Conservation (phyloP, 2,113 vertebrate genomes). For the Microtus montanus region DNA sequence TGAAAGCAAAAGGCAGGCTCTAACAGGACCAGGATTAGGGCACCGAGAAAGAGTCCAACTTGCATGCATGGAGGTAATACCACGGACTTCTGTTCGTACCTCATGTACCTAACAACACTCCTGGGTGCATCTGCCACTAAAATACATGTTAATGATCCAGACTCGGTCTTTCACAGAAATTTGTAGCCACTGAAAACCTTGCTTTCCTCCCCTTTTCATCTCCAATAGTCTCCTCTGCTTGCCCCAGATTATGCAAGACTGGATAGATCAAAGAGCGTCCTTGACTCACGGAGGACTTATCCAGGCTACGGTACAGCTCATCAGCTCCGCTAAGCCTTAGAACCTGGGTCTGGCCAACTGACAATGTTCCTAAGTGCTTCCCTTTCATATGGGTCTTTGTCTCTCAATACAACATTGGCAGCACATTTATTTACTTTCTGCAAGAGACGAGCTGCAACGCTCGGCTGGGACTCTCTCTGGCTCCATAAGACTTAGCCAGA, state of each 20-base stretch:
- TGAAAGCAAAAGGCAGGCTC: not conserved
- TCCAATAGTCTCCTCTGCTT: not conserved
- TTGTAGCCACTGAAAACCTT: not conserved
- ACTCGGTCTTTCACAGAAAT: not conserved
- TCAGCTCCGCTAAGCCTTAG: not conserved
- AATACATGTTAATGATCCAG: not conserved
- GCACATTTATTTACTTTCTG: constrained; percentile 71
- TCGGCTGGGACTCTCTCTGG: constrained; percentile 56
- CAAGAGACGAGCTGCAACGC: constrained; percentile 48
- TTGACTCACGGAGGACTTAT: not conserved
- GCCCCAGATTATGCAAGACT: not conserved
- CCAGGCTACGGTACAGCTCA: not conserved
- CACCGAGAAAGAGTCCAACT: not conserved
- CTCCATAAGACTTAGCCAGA: constrained; percentile 69
- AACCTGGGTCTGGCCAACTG: constrained; percentile 29
- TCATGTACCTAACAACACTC: not conserved
- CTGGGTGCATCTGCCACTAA: not conserved
- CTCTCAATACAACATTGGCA: constrained; percentile 65
- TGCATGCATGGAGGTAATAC: accelerated
- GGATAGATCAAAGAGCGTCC: not conserved
- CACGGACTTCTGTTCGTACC: not conserved
- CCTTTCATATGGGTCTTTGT: constrained; percentile 36
- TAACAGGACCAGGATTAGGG: not conserved
- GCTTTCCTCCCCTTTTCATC: not conserved
- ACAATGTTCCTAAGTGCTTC: constrained; percentile 66